Base-by-base conservation (phyloP, 2,113 vertebrate genomes). In the Pterocles orientalis region DNA sequence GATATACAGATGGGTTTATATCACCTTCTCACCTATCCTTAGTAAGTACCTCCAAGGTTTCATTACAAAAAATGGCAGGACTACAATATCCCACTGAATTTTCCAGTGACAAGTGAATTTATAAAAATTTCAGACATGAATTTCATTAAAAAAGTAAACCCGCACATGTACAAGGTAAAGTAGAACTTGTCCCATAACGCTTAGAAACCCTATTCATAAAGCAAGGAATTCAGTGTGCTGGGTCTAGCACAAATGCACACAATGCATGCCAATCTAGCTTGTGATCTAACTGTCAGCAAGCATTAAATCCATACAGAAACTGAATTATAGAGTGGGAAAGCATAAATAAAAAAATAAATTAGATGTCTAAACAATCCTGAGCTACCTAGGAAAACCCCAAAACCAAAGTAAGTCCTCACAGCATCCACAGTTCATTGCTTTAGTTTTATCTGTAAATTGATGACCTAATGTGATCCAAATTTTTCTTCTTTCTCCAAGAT, bases 251-350 rank as follows among this genome's bases (percentile, higher is more conserved):
- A 65, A 88, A 88, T 5, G 26, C 9, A 48, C 16, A 57, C 19
- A 56, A 29, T 0, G 1, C 6, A 2, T 54, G 31, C 29, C 14
- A 41, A n/a, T 24, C 31, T 41, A 66, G 13, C 2, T 75, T 2
- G 1, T 18, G 7, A 93, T 51, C 60, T 41, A 51, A 66, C 61
- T 21, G 10, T 20, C 53, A 58, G 19, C 12, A 82, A 93, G 33
- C 28, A 82, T 8, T 79, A 82, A 86, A 87, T 25, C 82, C 21
- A 29, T 28, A 61, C 4, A 61, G 10, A 86, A 91, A 81, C 12
- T 2, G 23, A 84, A 84, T 71, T 48, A 34, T 0, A 62, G 31
- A 87, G 14, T 5, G 53, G 12, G 43, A 83, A 66, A 47, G 10
- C 16, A 65, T 24, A 80, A 72, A 72, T 64, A 45, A 73, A 94